phyloP scores from a whole-genome alignment of 1,140 invertebrate species.

The Latrodectus geometricus region DNA sequence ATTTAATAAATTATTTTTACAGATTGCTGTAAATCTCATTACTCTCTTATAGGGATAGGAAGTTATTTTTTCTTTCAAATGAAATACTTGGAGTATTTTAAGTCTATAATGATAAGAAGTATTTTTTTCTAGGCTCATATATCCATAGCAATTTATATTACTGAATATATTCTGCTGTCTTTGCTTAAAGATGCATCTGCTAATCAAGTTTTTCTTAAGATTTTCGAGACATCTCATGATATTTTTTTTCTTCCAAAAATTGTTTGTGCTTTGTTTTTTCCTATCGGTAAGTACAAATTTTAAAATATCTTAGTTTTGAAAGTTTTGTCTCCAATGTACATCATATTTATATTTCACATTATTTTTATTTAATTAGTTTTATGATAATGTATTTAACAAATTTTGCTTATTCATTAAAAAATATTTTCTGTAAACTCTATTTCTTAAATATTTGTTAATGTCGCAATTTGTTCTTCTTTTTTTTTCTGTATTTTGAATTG shows the following conservation, averaged over 20 bases:
- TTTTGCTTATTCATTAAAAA: no score
- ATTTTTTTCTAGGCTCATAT: conserved; percentile 14
- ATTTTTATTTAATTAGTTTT: neutral
- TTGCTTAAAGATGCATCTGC: neutral
- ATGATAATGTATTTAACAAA: no score
- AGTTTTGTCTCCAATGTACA: neutral
- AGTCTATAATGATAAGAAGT: no score
- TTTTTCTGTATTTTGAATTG: no score
- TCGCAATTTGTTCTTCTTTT: no score
- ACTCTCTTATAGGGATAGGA: no score
- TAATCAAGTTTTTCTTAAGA: conserved; percentile 1
- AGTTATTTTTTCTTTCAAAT: no score
- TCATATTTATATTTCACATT: neutral
- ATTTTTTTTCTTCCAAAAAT: conserved; percentile 6
- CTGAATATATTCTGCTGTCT: conserved; percentile 15
- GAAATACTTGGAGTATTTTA: no score
- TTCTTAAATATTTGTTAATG: no score
- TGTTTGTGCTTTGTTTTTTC: conserved; percentile 18
- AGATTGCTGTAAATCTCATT: no score
- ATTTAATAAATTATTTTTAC: no score
- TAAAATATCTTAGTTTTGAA: neutral
- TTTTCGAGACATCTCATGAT: conserved; percentile 20
- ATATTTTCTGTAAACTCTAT: no score
- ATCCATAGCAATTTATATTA: conserved; percentile 12
- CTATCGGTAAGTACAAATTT: conserved; percentile 28